Base-by-base conservation (phyloP, 2,888 invertebrate species). In the Toxonevra muliebris region DNA sequence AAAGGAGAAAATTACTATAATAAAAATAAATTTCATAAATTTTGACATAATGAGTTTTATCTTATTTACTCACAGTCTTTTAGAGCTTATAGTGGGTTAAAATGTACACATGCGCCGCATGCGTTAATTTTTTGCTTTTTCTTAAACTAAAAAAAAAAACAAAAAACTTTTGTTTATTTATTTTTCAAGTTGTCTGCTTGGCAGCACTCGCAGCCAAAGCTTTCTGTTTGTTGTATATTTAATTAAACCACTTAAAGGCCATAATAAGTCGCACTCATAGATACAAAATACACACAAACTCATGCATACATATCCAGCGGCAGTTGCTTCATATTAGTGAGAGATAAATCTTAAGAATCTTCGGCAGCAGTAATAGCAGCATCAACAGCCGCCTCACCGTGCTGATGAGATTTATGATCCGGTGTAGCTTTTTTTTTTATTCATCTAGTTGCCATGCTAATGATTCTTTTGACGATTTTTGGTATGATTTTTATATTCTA, bases 191-290 rank as follows among this genome's bases (percentile, higher is more conserved):
- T 30, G 30, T 30, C 30, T 30, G 30, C 30, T 30, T 30, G 30
- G 30, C 30, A 30, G 3, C 30, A 30, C 30, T 30, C 30, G 30
- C 30, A 2, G 30, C 30, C 30, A 4, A 30, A 30, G 30, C 59
- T 53, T 48, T 15, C 30, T 13, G 53, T 17, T 20, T 30, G 30
- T 30, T 30, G 30, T 30, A 30, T 7, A 13, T 63, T 63, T 63
- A 55, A 63, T 63, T 43, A 55, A 63, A 63, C 63, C 63, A 63
- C 63, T 63, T 63, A 63, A 63, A 63, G 45, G 54, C 55, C 55
- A 43, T 63, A 63, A 63, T 63, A 55, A 54, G 53, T 11, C 41
- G 41, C 62, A 54, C 63, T 53, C 55, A 20, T 50, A 52, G 8
- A 52, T 40, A 20, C 48, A 43, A 11, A 43, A 9, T 11, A 15